phyloP scores from a whole-genome alignment of 1,140 invertebrate genomes.

The Procambarus clarkii region DNA sequence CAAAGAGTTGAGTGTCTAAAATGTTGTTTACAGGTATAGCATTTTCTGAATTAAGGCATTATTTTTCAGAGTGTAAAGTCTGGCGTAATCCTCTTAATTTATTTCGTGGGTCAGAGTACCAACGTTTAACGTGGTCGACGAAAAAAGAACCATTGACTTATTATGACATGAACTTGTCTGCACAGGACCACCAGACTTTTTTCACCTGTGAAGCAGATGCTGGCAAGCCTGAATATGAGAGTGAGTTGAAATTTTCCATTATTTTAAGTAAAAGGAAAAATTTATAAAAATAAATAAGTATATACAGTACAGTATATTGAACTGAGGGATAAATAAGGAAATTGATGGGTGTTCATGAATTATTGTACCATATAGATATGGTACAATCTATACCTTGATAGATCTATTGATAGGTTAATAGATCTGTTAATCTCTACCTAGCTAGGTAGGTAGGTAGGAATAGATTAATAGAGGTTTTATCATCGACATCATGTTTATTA shows the following conservation, averaged over 20 bases:
- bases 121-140: constrained; percentile 92
- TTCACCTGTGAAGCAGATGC: constrained; percentile 95
- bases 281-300: too few species aligned
- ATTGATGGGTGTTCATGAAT: too few species aligned
- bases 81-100: constrained; percentile 98
- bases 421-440: too few species aligned
- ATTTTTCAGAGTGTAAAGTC: constrained; percentile 93
- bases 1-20: neutral
- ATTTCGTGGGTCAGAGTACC: constrained; percentile 97
- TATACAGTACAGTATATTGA: too few species aligned
- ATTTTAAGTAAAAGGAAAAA: neutral
- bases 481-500: too few species aligned
- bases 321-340: too few species aligned
- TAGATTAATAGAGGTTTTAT: too few species aligned
- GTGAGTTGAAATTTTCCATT: constrained; percentile 39
- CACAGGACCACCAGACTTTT: constrained; percentile 99
- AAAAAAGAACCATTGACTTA: constrained; percentile 97
- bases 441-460: too few species aligned
- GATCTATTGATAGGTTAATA: too few species aligned
- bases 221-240: constrained; percentile 77
- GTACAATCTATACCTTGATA: too few species aligned
- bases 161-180: constrained; percentile 99
- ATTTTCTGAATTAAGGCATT: neutral
- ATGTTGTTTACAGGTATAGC: too few species aligned
- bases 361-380: too few species aligned